Base-by-base conservation (phyloP, 2,797 vertebrate genomes). In the Pseudomugil tenellus region DNA sequence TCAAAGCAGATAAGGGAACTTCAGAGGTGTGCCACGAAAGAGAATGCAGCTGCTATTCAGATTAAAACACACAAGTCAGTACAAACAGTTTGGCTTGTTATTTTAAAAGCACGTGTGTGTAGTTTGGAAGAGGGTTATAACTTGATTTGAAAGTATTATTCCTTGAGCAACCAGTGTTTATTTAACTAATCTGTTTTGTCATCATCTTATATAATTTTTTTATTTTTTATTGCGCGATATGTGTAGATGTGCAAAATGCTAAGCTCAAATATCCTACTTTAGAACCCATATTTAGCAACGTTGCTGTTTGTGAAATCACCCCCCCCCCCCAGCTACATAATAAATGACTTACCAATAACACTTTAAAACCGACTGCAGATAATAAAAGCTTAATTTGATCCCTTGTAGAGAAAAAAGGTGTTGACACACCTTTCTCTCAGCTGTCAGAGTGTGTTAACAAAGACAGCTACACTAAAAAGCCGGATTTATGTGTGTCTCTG, bases 311-410 rank as follows among this genome's bases (percentile, higher is more conserved):
- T 52, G 59, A 55, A 69, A 57, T 79, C 56, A 62, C 34, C 63
- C 34, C 8, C 49, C 79, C 58, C 49, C 19, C 41, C 62, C 51
- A 37, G 14, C 61, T 69, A 70, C 56, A 75, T 88, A 84, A 89
- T 87, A 70, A 87, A 80, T 79, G 72, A 66, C 78, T 78, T 77
- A 74, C 29, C 29, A 62, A 16, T 56, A 61, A 65, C 35, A 9
- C 68, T 69, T 49, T 61, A 58, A 75, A 78, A 48, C 63, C 46
- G 68, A 57, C 60, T 77, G 53, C 52, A 72, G 80, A 76, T 87
- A 88, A 85, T 77, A 28, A 80, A 55, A 84, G 74, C 73, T 75
- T 79, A 67, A 74, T 84, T 74, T 74, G 71, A 60, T 73, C 76
- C 31, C 63, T 7, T 1, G 5, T 51, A 55, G 54, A 73, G 74